Base-by-base conservation (phyloP, 2,113 vertebrate species). In the Pterocles orientalis region DNA sequence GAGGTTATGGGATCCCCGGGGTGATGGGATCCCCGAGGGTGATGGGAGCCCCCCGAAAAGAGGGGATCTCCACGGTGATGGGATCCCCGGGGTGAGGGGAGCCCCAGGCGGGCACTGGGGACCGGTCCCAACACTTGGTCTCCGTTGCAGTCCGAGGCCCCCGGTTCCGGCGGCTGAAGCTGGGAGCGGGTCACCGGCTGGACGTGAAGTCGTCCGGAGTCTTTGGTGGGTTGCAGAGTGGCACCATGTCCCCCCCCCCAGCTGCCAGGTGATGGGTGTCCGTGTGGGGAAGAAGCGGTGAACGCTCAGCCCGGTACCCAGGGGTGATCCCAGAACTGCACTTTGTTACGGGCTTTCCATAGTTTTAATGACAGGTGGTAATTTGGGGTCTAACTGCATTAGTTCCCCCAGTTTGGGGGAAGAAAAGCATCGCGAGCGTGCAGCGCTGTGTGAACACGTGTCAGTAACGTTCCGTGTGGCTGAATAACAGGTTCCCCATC, bases 111-210 rank as follows among this genome's bases (percentile, higher is more conserved):
- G 66, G 62, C 15, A 4, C 24, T 18, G n/a, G 5, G 8, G 18
- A 18, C 8, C 8, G 13, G 12, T 29, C 34, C 39, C 12, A 15
- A 43, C 39, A 0, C 43, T 75, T 41, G 4, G 56, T 82, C 19
- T 82, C 95, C 8, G 4, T 62, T 65, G 31, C 92, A 99, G 99
- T 99, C 14, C 96, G 95, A 78, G 99, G 99, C 83, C 99, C 98
- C 13, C 96, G 94, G 68, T 99, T 98, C 96, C 97, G 95, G 88
- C 92, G 76, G 45, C 90, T 99, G 56, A 97, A 91, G 90, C 94
- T 99, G 7, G 99, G 99, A 58, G 98, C 98, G 1, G 99, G 99
- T 39, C 98, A 99, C 96, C 98, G 96, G 33, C 98, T 99, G 96
- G 99, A 99, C 92, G 56, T 50, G 23, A 97, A 94, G 36, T 98